These are phyloP conservation scores for Bos taurus DNA, from an alignment of 2,113 vertebrate species.

Conservation along the genomic window ARS-UCD2.0 NC_037343.1:32950501-32951000, in stretches of 20 bases:
- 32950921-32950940: not conserved
- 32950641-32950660: not conserved
- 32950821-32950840: not conserved
- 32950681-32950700: not conserved
- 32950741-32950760: rapidly evolving
- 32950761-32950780: not conserved
- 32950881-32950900: rapidly evolving
- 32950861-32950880: not conserved
- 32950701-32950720: not conserved
- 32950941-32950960: not conserved
- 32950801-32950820: not conserved
- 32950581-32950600: not conserved
- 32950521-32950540: not conserved
- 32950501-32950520: not conserved
- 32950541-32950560: not conserved
- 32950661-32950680: not conserved
- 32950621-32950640: not conserved
- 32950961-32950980: not conserved
- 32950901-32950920: not conserved
- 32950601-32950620: not conserved
- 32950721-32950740: not conserved
- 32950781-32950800: rapidly evolving
- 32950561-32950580: not conserved
- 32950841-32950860: rapidly evolving
- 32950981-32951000: not conserved